Evolutionary conservation across 1,140 invertebrate genomes (phyloP).

Genomic region (Orius insidiosus): DNA sequence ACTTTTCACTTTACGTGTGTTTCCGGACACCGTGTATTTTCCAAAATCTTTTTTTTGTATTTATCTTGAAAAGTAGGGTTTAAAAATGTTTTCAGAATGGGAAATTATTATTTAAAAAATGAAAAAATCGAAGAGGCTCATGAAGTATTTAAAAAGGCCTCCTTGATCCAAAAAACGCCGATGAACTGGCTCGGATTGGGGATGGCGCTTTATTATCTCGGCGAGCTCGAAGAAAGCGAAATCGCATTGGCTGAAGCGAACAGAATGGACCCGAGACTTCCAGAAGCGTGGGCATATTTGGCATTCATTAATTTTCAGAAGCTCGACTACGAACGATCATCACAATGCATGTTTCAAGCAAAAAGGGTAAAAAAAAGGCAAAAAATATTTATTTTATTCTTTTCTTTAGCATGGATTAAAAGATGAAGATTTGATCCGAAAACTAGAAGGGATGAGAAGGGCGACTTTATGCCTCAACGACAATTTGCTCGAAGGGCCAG

Average conservation of each 20-base stretch:
- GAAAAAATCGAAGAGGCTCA: conserved; percentile 3
- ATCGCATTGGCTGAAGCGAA: conserved; percentile 20
- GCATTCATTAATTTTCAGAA: conserved; percentile 17
- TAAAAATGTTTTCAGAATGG: not conserved
- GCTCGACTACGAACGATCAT: conserved; percentile 1
- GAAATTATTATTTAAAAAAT: conserved; percentile 6
- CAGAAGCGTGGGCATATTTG: conserved; percentile 20
- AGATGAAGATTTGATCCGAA: too few relatives aligned
- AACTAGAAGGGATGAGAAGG: too few relatives aligned
- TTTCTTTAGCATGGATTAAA: too few relatives aligned
- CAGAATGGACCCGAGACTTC: conserved; percentile 19
- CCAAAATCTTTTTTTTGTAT: too few relatives aligned
- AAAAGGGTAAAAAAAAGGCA: not conserved
- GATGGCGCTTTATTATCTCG: conserved; percentile 17
- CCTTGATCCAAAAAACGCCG: conserved; percentile 16
- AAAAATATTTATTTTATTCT: too few relatives aligned
- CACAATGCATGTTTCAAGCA: conserved; percentile 9
- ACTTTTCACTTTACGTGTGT: too few relatives aligned
- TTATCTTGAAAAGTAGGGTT: too few relatives aligned
- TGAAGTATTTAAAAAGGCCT: conserved; percentile 14
- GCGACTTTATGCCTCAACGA: too few relatives aligned
- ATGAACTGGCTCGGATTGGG: conserved; percentile 20
- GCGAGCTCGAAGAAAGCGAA: conserved; percentile 20
- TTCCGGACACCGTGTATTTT: too few relatives aligned
- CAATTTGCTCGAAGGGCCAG: too few relatives aligned